A percentile compares a stretch with the other conserved stretches of the same genome.
Evolutionary conservation across 2,888 invertebrate species (phyloP).

Genomic region (Tenthredo notha): DNA sequence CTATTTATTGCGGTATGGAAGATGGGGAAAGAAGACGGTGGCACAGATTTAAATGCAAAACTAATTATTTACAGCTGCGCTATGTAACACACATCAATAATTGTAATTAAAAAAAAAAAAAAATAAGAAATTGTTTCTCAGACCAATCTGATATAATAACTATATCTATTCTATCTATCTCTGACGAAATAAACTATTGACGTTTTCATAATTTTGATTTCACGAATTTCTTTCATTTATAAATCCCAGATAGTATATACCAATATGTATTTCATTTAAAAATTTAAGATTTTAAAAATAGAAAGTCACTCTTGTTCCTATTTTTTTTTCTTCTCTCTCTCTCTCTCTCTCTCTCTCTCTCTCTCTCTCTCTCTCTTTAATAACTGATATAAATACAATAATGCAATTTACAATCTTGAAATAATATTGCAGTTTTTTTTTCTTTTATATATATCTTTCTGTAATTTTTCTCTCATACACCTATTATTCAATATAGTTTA

Average conservation of each 20-base stretch:
- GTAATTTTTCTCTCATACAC: too few relatives aligned
- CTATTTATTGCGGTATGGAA: constrained; percentile 63
- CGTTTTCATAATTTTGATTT: constrained; percentile 41
- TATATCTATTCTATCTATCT: constrained; percentile 56
- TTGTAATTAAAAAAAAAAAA: background rate
- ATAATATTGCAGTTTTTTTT: background rate
- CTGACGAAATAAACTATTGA: constrained; percentile 60
- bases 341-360: too few relatives aligned
- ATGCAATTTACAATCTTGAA: background rate
- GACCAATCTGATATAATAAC: constrained; percentile 59
- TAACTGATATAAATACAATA: background rate
- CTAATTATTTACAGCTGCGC: constrained; percentile 60
- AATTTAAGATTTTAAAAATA: background rate
- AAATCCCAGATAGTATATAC: background rate
- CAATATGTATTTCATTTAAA: background rate
- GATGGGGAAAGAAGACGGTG: constrained; percentile 69
- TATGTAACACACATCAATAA: constrained; percentile 19
- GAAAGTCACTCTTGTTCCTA: background rate
- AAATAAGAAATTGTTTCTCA: constrained; percentile 59
- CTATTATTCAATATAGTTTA: too few relatives aligned
- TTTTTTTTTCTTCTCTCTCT: background rate
- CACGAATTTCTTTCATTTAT: background rate
- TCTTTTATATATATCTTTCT: background rate
- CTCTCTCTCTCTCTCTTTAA: background rate
- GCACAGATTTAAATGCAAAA: constrained; percentile 35